A percentile compares a stretch with the other conserved stretches of the same genome.
phyloP scores from a whole-genome alignment of 1,140 invertebrate species.

The Achatina immaculata region DNA sequence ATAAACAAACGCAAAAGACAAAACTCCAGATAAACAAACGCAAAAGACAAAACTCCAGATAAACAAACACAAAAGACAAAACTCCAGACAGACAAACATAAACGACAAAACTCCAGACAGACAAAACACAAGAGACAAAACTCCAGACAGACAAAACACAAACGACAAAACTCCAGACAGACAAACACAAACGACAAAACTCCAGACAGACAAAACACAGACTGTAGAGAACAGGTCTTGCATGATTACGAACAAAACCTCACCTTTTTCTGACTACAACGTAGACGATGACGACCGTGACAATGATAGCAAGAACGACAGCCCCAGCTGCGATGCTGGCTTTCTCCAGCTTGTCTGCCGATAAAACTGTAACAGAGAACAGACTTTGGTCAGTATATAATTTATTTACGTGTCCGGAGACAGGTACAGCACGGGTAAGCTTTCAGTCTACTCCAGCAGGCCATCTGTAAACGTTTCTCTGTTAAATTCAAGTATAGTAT shows the following conservation, averaged over 20 bases:
- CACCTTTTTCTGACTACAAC: constrained; percentile 38
- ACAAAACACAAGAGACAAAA: neutral
- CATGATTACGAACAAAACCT: neutral
- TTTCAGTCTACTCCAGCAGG: no score
- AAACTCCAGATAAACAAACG: no score
- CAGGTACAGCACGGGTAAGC: no score
- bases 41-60: no score
- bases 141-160: neutral
- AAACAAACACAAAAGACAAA: no score
- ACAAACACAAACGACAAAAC: neutral
- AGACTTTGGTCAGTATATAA: no score
- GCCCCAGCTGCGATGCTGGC: constrained; percentile 43
- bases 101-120: no score
- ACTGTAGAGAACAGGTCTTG: no score
- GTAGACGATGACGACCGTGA: constrained; percentile 41
- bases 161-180: neutral
- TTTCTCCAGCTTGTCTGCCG: constrained; percentile 41
- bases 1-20: no score
- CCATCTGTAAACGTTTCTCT: no score
- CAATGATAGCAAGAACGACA: constrained; percentile 40
- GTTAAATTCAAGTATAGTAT: no score
- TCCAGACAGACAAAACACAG: neutral
- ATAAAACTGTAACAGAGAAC: constrained; percentile 35
- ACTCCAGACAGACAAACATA: neutral
- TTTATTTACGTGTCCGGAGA: no score